phyloP scores from a whole-genome alignment of 1,140 invertebrate genomes.

The Agrypnia vestita region DNA sequence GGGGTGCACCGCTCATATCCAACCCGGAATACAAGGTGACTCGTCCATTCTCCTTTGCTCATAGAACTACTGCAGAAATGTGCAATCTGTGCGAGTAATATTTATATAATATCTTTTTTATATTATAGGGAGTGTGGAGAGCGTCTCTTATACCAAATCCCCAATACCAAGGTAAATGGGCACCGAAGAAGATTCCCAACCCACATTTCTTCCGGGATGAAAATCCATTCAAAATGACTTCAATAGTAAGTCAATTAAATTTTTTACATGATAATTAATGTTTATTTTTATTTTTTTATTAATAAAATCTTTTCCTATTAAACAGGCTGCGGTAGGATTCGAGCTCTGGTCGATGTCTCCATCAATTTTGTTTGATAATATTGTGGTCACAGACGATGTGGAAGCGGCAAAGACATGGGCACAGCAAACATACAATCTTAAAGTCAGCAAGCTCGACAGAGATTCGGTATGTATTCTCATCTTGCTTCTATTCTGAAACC shows the following conservation, averaged over 20 bases:
- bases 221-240: conserved; percentile 91
- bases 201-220: conserved; percentile 95
- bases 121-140: conserved; percentile 86
- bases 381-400: conserved; percentile 91
- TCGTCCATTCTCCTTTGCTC: not conserved
- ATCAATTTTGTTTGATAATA: conserved; percentile 95
- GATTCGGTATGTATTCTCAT: conserved; percentile 80
- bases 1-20: conserved; percentile 88
- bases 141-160: conserved; percentile 94
- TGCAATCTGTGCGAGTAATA: not conserved
- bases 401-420: conserved; percentile 88
- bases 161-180: conserved; percentile 96
- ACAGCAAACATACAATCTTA: conserved; percentile 88
- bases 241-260: conserved; percentile 85
- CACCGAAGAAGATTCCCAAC: conserved; percentile 89
- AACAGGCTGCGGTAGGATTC: conserved; percentile 91
- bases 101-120: conserved; percentile 5
- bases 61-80: not conserved
- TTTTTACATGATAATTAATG: not conserved
- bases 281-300: no score
- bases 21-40: conserved; percentile 90
- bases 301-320: no score
- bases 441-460: conserved; percentile 84
- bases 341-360: conserved; percentile 99
- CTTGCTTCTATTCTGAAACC: conserved; percentile 5